Evolutionary conservation across 2,888 invertebrate species (phyloP).

Genomic region (Ophonus ardosiacus): DNA sequence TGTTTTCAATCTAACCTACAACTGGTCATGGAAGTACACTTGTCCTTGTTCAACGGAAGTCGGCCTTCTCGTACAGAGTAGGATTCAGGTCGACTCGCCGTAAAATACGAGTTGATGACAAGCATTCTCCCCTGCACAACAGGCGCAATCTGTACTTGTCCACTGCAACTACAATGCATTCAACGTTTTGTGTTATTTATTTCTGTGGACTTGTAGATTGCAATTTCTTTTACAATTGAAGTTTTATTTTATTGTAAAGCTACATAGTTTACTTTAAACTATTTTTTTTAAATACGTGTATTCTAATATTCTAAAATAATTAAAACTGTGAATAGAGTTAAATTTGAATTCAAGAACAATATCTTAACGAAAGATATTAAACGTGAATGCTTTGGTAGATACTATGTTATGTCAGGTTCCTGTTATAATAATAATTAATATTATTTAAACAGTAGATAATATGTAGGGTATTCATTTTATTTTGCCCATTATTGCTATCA

Average conservation of each 20-base stretch:
- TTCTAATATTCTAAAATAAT: too few relatives aligned
- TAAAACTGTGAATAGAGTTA: too few relatives aligned
- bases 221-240: background rate
- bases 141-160: conserved; percentile 33
- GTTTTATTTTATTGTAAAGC: background rate
- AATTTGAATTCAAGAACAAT: too few relatives aligned
- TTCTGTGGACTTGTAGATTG: background rate
- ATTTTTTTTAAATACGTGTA: background rate
- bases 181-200: conserved; percentile 4
- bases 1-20: background rate
- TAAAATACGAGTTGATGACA: conserved; percentile 17
- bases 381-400: too few relatives aligned
- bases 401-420: too few relatives aligned
- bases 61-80: background rate
- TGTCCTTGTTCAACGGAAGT: background rate
- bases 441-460: too few relatives aligned
- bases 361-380: too few relatives aligned
- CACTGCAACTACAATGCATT: conserved; percentile 28
- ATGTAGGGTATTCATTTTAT: too few relatives aligned
- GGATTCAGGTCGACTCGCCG: background rate
- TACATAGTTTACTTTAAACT: background rate
- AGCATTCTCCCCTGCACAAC: conserved; percentile 12
- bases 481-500: too few relatives aligned
- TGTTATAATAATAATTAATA: too few relatives aligned
- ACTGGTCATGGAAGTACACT: background rate